phyloP scores from a whole-genome alignment of 2,888 invertebrate species.

The Caenorhabditis afra region DNA sequence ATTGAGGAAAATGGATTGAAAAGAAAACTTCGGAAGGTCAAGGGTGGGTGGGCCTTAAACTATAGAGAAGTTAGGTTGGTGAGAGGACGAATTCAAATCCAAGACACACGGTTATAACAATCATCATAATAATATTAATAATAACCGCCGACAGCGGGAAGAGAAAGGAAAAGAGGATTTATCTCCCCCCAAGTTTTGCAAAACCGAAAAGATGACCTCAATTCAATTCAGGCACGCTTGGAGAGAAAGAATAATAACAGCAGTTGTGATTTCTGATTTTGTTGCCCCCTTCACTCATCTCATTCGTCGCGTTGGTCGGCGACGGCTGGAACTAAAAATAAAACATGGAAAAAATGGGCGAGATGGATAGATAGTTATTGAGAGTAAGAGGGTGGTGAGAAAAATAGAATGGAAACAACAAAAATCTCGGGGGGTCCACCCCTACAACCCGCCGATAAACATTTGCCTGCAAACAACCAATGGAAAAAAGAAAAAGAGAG shows the following conservation, averaged over 20 bases:
- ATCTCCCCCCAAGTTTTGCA: not conserved
- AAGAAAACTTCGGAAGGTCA: constrained; percentile 32
- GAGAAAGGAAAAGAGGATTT: constrained; percentile 3
- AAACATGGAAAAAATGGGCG: constrained; percentile 25
- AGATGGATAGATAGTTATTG: not conserved
- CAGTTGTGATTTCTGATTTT: constrained; percentile 40
- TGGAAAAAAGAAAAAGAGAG: constrained; percentile 6
- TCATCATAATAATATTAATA: too few relatives aligned
- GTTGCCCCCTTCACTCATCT: not conserved
- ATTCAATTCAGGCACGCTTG: not conserved
- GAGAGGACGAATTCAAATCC: not conserved
- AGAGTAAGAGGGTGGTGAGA: not conserved
- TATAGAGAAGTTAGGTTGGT: constrained; percentile 21
- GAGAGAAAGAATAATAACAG: constrained; percentile 17
- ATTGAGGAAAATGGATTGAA: constrained; percentile 9
- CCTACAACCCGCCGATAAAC: too few relatives aligned
- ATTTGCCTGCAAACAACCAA: constrained; percentile 15
- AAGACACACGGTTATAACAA: too few relatives aligned
- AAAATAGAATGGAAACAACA: constrained; percentile 2
- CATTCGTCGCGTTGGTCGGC: too few relatives aligned
- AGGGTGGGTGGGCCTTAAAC: constrained; percentile 9
- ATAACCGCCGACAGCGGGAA: not conserved
- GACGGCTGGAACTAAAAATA: constrained; percentile 27
- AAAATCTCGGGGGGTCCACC: too few relatives aligned
- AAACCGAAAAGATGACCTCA: constrained; percentile 20